phyloP scores from a whole-genome alignment of 2,888 invertebrate genomes.

The Herminia tarsipennalis region DNA sequence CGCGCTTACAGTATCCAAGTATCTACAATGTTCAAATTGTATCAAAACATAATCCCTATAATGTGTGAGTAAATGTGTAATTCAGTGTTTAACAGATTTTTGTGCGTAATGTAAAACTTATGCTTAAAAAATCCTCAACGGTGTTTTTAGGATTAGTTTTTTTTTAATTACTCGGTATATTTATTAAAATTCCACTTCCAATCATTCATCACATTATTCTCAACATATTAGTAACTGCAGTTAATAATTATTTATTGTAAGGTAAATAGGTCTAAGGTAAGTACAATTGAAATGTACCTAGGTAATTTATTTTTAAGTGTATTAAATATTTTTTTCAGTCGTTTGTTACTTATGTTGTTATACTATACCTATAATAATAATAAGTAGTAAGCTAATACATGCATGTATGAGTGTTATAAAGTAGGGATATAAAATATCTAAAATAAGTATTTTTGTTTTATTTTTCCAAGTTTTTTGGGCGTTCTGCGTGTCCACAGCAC shows the following conservation, averaged over 20 bases:
- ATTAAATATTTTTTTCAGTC: slow-evolving; percentile 17
- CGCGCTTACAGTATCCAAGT: no score
- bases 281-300: not conserved
- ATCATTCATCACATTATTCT: not conserved
- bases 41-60: no score
- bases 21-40: no score
- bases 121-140: slow-evolving; percentile 57
- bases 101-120: slow-evolving; percentile 64
- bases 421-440: slow-evolving; percentile 18
- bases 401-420: slow-evolving; percentile 54
- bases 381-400: slow-evolving; percentile 67
- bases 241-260: no score
- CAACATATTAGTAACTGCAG: no score
- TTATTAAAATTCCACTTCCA: not conserved
- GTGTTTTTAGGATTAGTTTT: slow-evolving; percentile 2
- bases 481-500: no score
- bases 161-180: not conserved
- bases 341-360: slow-evolving; percentile 68
- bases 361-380: slow-evolving; percentile 75
- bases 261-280: no score
- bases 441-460: no score
- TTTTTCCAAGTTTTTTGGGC: no score
- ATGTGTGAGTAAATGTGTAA: not conserved
- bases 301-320: slow-evolving; percentile 7
- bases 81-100: slow-evolving; percentile 47